Percentiles rank a stretch among this genome's conserved stretches.
Conservation (phyloP, 2,888 invertebrate species). For the Bellardia bayeri region DNA sequence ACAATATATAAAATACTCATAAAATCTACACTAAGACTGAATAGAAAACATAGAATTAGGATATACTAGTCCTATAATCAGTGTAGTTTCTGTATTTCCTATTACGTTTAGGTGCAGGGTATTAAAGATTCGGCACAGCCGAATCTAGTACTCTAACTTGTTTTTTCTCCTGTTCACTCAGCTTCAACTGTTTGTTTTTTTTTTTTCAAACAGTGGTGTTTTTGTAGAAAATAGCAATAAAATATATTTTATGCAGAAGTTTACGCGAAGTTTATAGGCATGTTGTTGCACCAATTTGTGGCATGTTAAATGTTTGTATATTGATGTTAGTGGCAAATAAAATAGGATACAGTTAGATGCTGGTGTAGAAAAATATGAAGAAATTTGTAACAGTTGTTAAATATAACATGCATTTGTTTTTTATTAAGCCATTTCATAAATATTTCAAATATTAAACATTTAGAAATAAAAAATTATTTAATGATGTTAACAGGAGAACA, state of each 20-base stretch:
- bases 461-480: background rate
- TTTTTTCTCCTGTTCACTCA: constrained; percentile 1
- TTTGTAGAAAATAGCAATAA: constrained; percentile 48
- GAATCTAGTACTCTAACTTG: too few relatives aligned
- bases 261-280: constrained; percentile 64
- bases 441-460: background rate
- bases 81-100: too few relatives aligned
- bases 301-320: constrained; percentile 48
- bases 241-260: constrained; percentile 56
- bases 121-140: too few relatives aligned
- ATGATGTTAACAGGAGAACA: too few relatives aligned
- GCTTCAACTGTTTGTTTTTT: constrained; percentile 30
- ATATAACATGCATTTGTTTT: constrained; percentile 40
- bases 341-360: constrained; percentile 13
- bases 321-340: constrained; percentile 26
- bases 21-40: too few relatives aligned
- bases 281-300: constrained; percentile 60
- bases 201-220: constrained; percentile 20
- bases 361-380: background rate
- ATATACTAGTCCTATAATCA: too few relatives aligned
- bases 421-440: background rate
- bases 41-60: too few relatives aligned
- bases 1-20: too few relatives aligned
- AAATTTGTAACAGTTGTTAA: constrained; percentile 45
- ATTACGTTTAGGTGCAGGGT: too few relatives aligned